Evolutionary conservation across 2,888 invertebrate species (phyloP).

Genomic region (Chalcis sispes): DNA sequence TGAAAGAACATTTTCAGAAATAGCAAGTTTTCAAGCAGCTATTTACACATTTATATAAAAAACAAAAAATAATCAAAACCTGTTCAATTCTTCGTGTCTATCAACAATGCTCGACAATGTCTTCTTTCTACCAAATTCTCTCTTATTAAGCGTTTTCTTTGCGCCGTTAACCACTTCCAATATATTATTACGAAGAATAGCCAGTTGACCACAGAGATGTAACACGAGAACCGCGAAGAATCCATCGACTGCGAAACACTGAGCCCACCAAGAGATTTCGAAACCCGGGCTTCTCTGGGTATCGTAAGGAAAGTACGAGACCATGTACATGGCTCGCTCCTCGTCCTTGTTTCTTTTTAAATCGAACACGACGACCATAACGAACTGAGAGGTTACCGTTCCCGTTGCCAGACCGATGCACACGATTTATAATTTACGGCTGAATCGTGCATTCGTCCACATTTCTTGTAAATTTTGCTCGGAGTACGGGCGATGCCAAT

Average conservation of each 20-base stretch:
- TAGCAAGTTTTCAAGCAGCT: neutral
- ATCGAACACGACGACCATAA: neutral
- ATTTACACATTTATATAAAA: neutral
- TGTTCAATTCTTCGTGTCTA: constrained; percentile 58
- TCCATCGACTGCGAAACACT: constrained; percentile 44
- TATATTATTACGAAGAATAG: constrained; percentile 44
- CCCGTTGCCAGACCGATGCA: constrained; percentile 31
- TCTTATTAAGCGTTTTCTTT: neutral
- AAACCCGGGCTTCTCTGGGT: constrained; percentile 29
- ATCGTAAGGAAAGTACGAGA: constrained; percentile 23
- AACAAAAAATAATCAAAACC: constrained; percentile 44
- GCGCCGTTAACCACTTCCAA: neutral
- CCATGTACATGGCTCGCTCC: constrained; percentile 28
- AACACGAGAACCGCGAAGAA: constrained; percentile 53
- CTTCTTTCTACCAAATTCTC: neutral
- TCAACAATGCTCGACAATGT: constrained; percentile 49
- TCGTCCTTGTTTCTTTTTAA: constrained; percentile 4
- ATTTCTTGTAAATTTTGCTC: no score
- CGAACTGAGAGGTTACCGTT: constrained; percentile 27
- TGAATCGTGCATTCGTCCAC: constrained; percentile 49
- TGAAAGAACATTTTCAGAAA: constrained; percentile 5
- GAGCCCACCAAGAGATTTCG: constrained; percentile 40
- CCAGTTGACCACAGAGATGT: constrained; percentile 53
- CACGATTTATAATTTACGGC: constrained; percentile 35
- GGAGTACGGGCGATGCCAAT: no score